Percentiles rank a stretch among this genome's conserved stretches.
These are phyloP conservation scores for Petromus typicus DNA, from an alignment of 2,113 vertebrate genomes.

Conservation along the genomic window DNA sequence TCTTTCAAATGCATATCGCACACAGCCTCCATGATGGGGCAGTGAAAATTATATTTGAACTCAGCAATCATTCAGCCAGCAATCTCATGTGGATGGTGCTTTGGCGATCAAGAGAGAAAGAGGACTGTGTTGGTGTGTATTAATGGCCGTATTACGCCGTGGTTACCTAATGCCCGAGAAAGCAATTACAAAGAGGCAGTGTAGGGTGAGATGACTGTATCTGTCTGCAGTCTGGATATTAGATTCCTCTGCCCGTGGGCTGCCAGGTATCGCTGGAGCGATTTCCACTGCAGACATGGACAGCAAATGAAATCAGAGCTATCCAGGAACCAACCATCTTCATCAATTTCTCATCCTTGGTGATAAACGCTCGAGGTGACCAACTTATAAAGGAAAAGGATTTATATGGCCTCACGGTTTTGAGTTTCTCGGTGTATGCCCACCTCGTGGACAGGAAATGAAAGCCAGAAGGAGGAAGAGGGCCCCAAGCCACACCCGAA, in stretches of 20 bases:
- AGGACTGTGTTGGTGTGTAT: rapidly evolving
- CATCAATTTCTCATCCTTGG: rapidly evolving
- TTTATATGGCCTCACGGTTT: not conserved
- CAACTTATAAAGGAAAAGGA: not conserved
- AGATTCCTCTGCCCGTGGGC: not conserved
- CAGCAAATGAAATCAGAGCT: not conserved
- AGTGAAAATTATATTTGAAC: not conserved
- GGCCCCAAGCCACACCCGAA: not conserved
- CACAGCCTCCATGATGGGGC: no score
- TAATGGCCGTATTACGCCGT: rapidly evolving
- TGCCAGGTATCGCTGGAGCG: rapidly evolving
- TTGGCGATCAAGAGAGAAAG: no score
- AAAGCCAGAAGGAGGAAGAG: not conserved
- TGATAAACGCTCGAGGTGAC: no score
- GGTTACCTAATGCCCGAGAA: not conserved
- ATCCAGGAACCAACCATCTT: not conserved
- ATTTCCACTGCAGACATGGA: rapidly evolving
- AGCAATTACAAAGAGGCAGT: not conserved
- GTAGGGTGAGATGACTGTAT: not conserved
- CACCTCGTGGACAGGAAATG: no score
- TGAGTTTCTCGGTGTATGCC: no score
- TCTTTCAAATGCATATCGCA: no score
- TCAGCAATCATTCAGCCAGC: not conserved
- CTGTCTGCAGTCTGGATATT: not conserved
- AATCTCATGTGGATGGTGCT: not conserved